phyloP scores from a whole-genome alignment of 2,888 invertebrate species.

The Stenichneumon culpator region DNA sequence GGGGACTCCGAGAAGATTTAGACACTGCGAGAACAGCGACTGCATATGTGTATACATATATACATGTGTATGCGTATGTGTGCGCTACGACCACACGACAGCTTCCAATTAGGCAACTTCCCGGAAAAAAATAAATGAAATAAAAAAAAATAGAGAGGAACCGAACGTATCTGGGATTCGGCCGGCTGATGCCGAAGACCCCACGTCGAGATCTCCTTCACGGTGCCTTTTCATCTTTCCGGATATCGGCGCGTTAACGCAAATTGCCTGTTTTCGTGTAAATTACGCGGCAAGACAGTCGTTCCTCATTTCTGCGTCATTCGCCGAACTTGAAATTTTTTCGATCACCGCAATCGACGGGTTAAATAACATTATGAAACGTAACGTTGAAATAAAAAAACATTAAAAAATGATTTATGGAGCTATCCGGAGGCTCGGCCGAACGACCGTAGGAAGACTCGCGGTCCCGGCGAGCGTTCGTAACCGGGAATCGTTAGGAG shows the following conservation, averaged over 20 bases:
- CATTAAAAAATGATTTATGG: constrained; percentile 45
- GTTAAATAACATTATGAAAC: neutral
- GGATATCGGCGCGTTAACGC: constrained; percentile 41
- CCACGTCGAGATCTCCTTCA: constrained; percentile 57
- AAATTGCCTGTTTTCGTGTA: constrained; percentile 1
- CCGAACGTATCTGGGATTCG: constrained; percentile 8
- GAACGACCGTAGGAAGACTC: neutral
- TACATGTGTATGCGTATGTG: neutral
- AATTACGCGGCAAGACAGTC: constrained; percentile 1
- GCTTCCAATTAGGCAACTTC: constrained; percentile 67
- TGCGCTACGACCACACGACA: constrained; percentile 48
- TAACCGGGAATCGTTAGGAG: constrained; percentile 13
- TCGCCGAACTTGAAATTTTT: constrained; percentile 7
- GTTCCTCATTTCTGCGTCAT: constrained; percentile 27
- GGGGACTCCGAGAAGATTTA: constrained; percentile 48
- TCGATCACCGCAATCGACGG: neutral
- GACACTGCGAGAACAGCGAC: constrained; percentile 39
- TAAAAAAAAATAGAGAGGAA: constrained; percentile 22
- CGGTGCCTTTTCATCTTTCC: constrained; percentile 61
- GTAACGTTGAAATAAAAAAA: constrained; percentile 10
- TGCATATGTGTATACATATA: neutral
- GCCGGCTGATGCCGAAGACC: constrained; percentile 40
- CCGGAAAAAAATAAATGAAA: constrained; percentile 48
- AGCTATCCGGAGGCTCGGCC: constrained; percentile 34
- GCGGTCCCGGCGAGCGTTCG: neutral